Base-by-base conservation (phyloP, 2,888 invertebrate genomes). In the Flabesymbios commensalis region DNA sequence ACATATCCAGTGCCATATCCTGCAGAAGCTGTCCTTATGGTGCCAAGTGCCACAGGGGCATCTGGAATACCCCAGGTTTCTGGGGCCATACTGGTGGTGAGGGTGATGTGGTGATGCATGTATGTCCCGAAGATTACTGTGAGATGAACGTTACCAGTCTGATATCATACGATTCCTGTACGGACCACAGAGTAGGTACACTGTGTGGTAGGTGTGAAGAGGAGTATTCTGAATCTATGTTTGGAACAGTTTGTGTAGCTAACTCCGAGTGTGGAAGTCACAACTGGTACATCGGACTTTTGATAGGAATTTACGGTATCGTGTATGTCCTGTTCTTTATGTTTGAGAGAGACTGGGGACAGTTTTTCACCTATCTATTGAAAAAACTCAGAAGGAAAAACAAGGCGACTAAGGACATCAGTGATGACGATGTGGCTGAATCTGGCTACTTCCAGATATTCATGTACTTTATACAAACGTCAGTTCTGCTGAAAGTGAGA, bases 401-500 rank as follows among this genome's bases (percentile, higher is more conserved):
- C 10, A 4, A 10, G 7, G 48, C 29, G 7, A 10, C 28, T 2
- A 36, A 19, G 5, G 22, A 19, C 19, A 33, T 14, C 48, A 24
- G 28, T 14, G 29, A 19, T 4, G 28, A 49, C 14, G 45, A 10
- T 19, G 45, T 14, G 10, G 33, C 57, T 2, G 33, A 61, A 0
- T 42, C 43, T 4, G 62, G 62, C 2, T 62, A 62, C 41, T 62
- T 67, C 22, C 64, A 65, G 42, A 62, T 65, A 4, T 64, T 67
- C 49, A 64, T 67, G 64, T 67, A 67, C 49, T 67, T 65, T 39
- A 43, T 67, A 22, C 67, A 67, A 43, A 60, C 57, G 19, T 39
- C 64, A 26, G 29, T 48, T 4, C 42, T 67, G 19, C 59, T 67
- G 3, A 51, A 59, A 32, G 57, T 62, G 5, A 19, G 36, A 5